Evolutionary conservation across 2,113 vertebrate genomes (phyloP).

Genomic region (Fulmarus glacialis): DNA sequence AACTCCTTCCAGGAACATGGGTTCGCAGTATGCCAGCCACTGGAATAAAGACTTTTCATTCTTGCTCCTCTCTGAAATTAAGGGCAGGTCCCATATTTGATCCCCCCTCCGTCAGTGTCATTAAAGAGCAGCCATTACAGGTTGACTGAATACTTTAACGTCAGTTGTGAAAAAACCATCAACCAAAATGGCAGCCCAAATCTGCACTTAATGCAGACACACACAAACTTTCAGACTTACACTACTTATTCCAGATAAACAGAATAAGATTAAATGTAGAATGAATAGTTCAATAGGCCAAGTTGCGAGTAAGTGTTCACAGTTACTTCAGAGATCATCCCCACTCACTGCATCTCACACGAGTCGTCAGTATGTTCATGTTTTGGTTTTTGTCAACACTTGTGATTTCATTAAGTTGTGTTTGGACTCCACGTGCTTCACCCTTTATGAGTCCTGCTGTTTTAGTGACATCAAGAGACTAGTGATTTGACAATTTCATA

Average conservation of each 20-base stretch:
- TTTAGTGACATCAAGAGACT: not conserved
- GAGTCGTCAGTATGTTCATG: fast-evolving
- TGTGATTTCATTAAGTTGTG: not conserved
- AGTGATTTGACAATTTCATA: not conserved
- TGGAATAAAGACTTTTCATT: not conserved
- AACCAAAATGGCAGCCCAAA: not conserved
- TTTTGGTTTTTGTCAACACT: not conserved
- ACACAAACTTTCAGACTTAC: not conserved
- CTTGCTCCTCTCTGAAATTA: not conserved
- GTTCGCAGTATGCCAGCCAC: not conserved
- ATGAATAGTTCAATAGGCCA: not conserved
- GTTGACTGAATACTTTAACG: not conserved
- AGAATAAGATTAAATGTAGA: not conserved
- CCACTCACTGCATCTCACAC: not conserved
- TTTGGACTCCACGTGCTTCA: not conserved
- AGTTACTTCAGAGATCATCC: not conserved
- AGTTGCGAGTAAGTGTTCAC: not conserved
- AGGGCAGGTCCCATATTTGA: not conserved
- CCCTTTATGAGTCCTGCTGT: not conserved
- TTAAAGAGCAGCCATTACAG: not conserved
- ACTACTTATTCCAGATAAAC: not conserved
- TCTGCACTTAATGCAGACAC: not conserved
- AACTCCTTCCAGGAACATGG: not conserved
- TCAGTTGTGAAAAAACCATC: not conserved
- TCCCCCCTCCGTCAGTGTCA: not conserved